Conservation (phyloP, 2,113 vertebrate species). For the Colius striatus region DNA sequence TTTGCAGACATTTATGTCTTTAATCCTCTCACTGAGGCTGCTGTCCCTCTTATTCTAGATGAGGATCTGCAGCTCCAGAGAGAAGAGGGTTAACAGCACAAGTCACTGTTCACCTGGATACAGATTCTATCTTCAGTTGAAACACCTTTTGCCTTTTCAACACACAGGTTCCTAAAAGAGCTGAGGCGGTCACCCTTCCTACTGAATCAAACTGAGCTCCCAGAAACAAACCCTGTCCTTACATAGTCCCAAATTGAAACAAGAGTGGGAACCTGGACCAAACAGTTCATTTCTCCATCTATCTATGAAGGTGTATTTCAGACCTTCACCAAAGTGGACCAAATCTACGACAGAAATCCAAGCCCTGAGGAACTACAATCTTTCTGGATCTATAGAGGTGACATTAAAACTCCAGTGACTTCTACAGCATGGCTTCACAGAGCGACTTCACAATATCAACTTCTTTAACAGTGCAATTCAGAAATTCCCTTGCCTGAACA, state of each 20-base stretch:
- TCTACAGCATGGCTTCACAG: background rate
- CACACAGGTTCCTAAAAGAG: accelerated
- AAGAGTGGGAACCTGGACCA: background rate
- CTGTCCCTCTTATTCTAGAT: background rate
- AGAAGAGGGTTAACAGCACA: background rate
- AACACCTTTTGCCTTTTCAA: background rate
- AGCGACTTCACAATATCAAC: background rate
- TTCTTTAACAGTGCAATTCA: background rate
- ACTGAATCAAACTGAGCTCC: background rate
- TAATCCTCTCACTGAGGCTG: background rate
- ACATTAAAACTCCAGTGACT: background rate
- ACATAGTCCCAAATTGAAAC: background rate
- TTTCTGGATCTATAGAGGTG: background rate
- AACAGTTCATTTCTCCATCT: background rate
- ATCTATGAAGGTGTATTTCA: background rate
- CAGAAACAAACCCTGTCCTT: background rate
- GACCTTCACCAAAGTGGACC: background rate
- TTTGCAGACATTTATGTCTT: background rate
- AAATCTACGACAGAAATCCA: background rate
- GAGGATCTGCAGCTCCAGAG: background rate
- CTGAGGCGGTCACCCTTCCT: background rate
- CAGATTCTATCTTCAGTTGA: background rate
- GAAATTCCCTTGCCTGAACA: background rate
- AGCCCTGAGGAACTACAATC: background rate
- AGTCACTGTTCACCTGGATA: background rate